Evolutionary conservation across 2,797 vertebrate genomes (phyloP), one percentile per base, ranked within the genome.

Genomic region (Tangara arthus): DNA sequence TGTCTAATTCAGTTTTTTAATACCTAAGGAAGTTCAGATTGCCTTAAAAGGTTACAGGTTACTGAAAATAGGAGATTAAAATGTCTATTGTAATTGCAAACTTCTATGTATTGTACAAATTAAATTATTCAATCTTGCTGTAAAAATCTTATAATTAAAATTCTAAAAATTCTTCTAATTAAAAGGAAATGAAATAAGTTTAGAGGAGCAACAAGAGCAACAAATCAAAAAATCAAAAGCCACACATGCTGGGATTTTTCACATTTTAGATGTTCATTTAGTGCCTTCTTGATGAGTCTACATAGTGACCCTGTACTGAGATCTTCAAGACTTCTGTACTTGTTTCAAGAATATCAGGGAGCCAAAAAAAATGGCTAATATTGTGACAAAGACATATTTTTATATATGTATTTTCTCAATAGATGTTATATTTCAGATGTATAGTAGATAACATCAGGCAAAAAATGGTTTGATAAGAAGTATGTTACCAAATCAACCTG

Each of bases 181-280:
- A 12, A 59, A 57, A 39, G 24, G 59, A 59, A 61, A 57, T 16
- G 0, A 53, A 55, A 16, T 13, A 35, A 21, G 1, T 44, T 70
- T 23, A 24, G 27, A 53, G 9, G 3, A 37, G 4, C 15, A 37
- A n/a, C 15, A 63, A 61, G 12, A 70, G 12, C 8, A 71, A 53
- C 18, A 53, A 61, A n/a, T 46, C n/a, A 61, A 69, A 78, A 53
- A 61, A 37, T 46, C 47, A 61, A 69, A 82, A 66, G 3, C 7
- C 13, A 49, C 6, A 30, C 0, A 0, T 61, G 9, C 9, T 55
- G 4, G 9, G 17, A 39, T 6, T 68, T 75, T 64, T 34, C 5
- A 42, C 19, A 17, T 78, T 63, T 73, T 7, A 22, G 16, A 4
- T 21, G 3, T 12, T 35, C 1, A 35, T 77, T 80, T 46, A 32